Evolutionary conservation across 2,888 invertebrate genomes (phyloP), one percentile per base, ranked within the genome.

Genomic region (Clivina fossor): DNA sequence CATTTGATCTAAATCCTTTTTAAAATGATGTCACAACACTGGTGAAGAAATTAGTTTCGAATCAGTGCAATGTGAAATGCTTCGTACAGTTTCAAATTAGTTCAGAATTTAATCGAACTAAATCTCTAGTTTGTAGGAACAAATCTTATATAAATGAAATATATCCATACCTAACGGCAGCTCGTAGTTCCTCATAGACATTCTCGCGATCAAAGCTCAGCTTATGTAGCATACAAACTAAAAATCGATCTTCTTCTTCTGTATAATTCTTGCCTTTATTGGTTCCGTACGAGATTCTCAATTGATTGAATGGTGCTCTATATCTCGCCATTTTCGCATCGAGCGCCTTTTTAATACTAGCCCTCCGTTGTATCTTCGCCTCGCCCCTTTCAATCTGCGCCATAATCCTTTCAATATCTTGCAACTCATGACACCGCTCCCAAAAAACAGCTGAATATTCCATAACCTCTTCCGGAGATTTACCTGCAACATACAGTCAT

Each of bases 261-360:
- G 93, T 93, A 74, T 95, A 96, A 74, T 95, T 96, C 75, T 96
- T 96, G 8, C 98, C 98, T 74, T 99, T 99, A 74, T 98, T 99
- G 3, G 97, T 96, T n/a, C 99, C 99, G 67, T 99, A 99, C 2
- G 95, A 90, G 67, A 99, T 90, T 67, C 98, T 81, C 15, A 99
- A 77, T 71, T 99, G 99, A 73, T 99, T 97, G 81, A 98, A 99
- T 3, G 99, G 98, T 8, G 98, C 97, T 58, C 96, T 81, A 75
- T 99, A 99, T 24, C 97, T 84, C 3, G 93, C 83, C 85, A 91
- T 89, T 79, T 90, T 90, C 0, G 86, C 85, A 57, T 92, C 90
- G 20, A 92, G 72, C 1, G 90, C 90, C 64, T 85, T 82, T 66
- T 89, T 90, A 58, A 91, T 89, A 60, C 86, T 84, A 2, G 94